Evolutionary conservation across 2,797 vertebrate species (phyloP).

Genomic region (Bufotes viridis): DNA sequence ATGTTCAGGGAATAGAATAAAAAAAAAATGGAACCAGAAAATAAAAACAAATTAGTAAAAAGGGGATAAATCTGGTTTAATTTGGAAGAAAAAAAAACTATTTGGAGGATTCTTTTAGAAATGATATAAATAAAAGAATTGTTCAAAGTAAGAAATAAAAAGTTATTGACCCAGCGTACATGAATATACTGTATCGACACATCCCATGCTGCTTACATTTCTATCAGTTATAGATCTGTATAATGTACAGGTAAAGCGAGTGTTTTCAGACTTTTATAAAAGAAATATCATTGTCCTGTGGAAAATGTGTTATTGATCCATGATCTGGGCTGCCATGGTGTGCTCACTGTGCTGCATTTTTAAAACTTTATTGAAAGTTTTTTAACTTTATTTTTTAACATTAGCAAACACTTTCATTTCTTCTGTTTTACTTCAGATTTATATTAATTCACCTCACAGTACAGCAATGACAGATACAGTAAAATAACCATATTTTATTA

Average conservation of each 20-base stretch:
- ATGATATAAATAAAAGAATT: too few relatives aligned
- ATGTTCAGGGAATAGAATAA: too few relatives aligned
- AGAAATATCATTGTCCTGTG: constrained; percentile 1
- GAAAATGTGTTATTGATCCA: constrained; percentile 19
- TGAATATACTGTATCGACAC: not conserved
- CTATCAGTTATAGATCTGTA: constrained; percentile 7
- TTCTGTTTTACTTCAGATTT: not conserved
- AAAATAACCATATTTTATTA: too few relatives aligned
- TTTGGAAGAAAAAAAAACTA: not conserved
- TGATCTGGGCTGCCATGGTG: not conserved
- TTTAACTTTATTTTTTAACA: not conserved
- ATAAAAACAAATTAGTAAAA: too few relatives aligned
- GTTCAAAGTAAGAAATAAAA: not conserved
- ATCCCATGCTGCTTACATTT: not conserved
- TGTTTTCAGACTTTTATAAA: not conserved
- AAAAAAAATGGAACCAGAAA: too few relatives aligned
- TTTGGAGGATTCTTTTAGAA: not conserved
- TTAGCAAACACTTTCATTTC: not conserved
- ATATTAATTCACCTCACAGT: not conserved
- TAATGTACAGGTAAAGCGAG: not conserved
- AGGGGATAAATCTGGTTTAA: too few relatives aligned
- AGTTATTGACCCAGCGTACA: not conserved
- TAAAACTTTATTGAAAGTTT: too few relatives aligned
- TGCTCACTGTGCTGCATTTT: not conserved
- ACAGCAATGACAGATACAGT: too few relatives aligned